These are phyloP conservation scores for Laothoe populi DNA, from an alignment of 2,888 invertebrate species.

Conservation along the genomic window DNA sequence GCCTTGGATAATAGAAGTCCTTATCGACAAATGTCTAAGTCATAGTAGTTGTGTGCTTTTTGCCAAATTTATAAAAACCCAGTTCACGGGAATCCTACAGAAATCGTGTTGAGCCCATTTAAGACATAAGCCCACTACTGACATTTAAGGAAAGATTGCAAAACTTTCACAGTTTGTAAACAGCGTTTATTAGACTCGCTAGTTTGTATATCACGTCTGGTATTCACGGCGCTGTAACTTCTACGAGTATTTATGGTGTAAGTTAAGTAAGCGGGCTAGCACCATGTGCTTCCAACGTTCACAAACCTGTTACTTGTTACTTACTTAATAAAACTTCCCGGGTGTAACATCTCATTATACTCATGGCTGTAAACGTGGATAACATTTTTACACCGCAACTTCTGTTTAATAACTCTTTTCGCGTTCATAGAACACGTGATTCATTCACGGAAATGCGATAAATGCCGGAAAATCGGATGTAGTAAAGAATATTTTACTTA, in stretches of 20 bases:
- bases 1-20: too few relatives aligned
- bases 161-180: constrained; percentile 10
- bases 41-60: too few relatives aligned
- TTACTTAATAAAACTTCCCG: constrained; percentile 51
- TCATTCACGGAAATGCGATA: not conserved
- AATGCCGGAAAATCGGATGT: not conserved
- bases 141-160: constrained; percentile 10
- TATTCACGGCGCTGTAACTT: constrained; percentile 34
- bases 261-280: too few relatives aligned
- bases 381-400: constrained; percentile 55
- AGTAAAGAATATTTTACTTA: too few relatives aligned
- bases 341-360: constrained; percentile 60
- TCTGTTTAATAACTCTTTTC: constrained; percentile 51
- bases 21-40: too few relatives aligned
- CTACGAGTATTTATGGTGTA: constrained; percentile 47
- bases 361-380: constrained; percentile 49
- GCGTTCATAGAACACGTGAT: constrained; percentile 29
- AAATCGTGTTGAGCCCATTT: too few relatives aligned
- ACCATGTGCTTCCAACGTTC: constrained; percentile 28
- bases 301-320: constrained; percentile 42
- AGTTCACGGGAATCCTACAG: too few relatives aligned
- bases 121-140: too few relatives aligned
- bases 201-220: constrained; percentile 33
- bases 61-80: too few relatives aligned
- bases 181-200: constrained; percentile 1